Conservation (phyloP, 2,888 invertebrate genomes). For the Caenorhabditis sp. region DNA sequence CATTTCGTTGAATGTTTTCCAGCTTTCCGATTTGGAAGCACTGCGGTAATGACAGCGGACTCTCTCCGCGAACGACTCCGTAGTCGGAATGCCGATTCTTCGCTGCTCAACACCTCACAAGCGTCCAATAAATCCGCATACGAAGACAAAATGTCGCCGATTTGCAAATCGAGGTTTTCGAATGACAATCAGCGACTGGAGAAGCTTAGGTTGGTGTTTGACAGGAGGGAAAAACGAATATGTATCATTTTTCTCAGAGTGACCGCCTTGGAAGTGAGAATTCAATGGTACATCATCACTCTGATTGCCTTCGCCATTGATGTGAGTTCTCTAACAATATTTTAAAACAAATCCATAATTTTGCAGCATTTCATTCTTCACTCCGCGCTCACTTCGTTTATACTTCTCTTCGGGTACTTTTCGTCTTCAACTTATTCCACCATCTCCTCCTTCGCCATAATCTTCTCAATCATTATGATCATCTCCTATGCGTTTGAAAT, state of each 20-base stretch:
- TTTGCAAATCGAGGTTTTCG: conserved; percentile 32
- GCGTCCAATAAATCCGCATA: conserved; percentile 37
- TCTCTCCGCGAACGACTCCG: conserved; percentile 47
- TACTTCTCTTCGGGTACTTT: conserved; percentile 42
- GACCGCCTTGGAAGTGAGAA: conserved; percentile 6
- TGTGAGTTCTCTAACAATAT: conserved; percentile 24
- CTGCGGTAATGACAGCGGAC: conserved; percentile 32
- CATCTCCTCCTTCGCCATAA: neutral
- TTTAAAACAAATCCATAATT: no score
- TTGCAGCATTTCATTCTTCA: conserved; percentile 44
- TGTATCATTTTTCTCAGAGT: no score
- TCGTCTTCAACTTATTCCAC: neutral
- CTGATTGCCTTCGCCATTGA: conserved; percentile 25
- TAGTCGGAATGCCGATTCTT: conserved; percentile 42
- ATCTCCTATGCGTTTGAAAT: conserved; percentile 31
- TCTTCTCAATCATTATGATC: conserved; percentile 27
- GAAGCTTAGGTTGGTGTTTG: neutral
- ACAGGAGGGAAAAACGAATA: neutral
- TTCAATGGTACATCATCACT: conserved; percentile 43
- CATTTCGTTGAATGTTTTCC: neutral
- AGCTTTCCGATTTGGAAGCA: neutral
- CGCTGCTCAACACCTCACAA: conserved; percentile 41
- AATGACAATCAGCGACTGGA: conserved; percentile 50
- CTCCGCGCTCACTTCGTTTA: conserved; percentile 26
- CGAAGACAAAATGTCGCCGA: conserved; percentile 53